Evolutionary conservation across 2,113 vertebrate genomes (phyloP).

Genomic region (Halichoeres trimaculatus): DNA sequence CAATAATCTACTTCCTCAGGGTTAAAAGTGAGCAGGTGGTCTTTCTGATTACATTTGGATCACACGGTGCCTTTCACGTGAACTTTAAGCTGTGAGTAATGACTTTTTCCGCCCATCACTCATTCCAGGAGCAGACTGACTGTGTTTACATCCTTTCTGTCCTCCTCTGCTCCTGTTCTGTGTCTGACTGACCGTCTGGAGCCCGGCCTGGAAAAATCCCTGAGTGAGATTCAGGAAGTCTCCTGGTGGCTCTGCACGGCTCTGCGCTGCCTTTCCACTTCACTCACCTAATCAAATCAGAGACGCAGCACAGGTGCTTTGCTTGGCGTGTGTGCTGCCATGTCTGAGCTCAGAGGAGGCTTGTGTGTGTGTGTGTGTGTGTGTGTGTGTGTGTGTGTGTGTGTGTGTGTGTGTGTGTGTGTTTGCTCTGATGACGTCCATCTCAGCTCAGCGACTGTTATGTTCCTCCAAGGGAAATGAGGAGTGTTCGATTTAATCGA

Average conservation of each 20-base stretch:
- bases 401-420: neutral
- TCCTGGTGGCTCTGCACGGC: conserved; percentile 41
- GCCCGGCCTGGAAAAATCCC: conserved; percentile 47
- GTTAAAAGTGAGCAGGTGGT: too few species aligned
- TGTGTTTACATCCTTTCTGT: conserved; percentile 30
- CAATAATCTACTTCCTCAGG: too few species aligned
- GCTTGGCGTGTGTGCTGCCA: neutral
- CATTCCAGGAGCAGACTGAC: conserved; percentile 6
- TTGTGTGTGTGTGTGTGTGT: neutral
- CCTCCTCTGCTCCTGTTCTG: conserved; percentile 26
- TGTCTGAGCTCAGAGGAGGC: conserved; percentile 1
- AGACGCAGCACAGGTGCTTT: conserved; percentile 33
- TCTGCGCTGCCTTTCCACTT: conserved; percentile 45
- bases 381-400: neutral
- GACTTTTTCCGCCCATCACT: conserved; percentile 4
- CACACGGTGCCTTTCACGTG: neutral
- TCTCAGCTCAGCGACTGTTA: conserved; percentile 22
- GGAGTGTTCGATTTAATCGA: conserved; percentile 30
- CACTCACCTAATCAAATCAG: conserved; percentile 38
- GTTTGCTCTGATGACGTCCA: conserved; percentile 24
- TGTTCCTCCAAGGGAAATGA: conserved; percentile 41
- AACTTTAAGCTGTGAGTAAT: neutral
- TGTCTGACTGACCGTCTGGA: conserved; percentile 47
- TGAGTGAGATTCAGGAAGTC: conserved; percentile 41
- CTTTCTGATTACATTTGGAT: neutral